phyloP scores from a whole-genome alignment of 2,888 invertebrate species.

The Epicampocera succincta region DNA sequence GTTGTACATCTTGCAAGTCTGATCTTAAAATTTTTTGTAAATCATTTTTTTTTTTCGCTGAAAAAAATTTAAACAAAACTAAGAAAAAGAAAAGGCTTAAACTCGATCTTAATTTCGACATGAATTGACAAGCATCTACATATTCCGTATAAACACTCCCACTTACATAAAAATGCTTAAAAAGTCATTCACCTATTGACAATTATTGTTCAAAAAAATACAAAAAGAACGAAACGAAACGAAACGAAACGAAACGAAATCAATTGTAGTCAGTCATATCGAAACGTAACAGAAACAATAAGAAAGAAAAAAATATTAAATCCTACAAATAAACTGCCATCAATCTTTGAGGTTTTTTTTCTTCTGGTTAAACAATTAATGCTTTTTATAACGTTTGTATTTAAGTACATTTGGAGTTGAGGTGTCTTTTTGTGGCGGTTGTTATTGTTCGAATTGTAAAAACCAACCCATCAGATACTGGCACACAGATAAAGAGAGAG shows the following conservation, averaged over 20 bases:
- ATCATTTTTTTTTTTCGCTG: no score
- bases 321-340: constrained; percentile 63
- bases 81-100: no score
- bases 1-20: no score
- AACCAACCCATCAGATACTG: constrained; percentile 57
- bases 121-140: constrained; percentile 22
- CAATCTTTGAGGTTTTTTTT: constrained; percentile 63
- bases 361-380: constrained; percentile 55
- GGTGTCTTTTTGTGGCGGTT: constrained; percentile 18
- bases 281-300: constrained; percentile 47
- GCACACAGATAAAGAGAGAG: constrained; percentile 26
- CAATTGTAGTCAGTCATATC: constrained; percentile 48
- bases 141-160: constrained; percentile 10
- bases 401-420: constrained; percentile 55
- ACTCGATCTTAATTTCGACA: constrained; percentile 2
- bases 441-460: constrained; percentile 38
- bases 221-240: background rate
- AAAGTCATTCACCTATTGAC: constrained; percentile 67
- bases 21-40: no score
- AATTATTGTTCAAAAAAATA: constrained; percentile 33
- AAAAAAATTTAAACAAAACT: no score
- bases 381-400: constrained; percentile 42
- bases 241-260: background rate
- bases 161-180: constrained; percentile 36
- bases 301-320: constrained; percentile 32